phyloP scores from a whole-genome alignment of 1,140 invertebrate species.

The Leptestheria dahalacensis region DNA sequence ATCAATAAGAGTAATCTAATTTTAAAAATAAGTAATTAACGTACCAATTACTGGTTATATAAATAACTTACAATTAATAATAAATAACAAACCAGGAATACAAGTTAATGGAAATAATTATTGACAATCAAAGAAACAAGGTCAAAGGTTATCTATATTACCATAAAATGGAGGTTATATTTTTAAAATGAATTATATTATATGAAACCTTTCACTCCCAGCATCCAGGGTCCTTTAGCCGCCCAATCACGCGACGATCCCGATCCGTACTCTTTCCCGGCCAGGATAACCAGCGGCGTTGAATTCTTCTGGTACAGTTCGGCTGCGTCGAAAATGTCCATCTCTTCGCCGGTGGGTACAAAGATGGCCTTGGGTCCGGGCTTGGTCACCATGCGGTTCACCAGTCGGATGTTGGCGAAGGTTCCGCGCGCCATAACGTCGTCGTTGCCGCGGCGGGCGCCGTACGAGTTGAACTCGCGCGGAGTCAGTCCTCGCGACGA shows the following conservation, averaged over 20 bases:
- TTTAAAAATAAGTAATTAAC: too few relatives aligned
- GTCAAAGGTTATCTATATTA: too few relatives aligned
- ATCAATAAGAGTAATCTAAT: too few relatives aligned
- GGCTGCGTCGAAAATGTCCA: conserved; percentile 95
- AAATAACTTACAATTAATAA: too few relatives aligned
- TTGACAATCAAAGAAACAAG: too few relatives aligned
- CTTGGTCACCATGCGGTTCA: conserved; percentile 77
- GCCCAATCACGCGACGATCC: conserved; percentile 96
- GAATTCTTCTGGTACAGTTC: conserved; percentile 57
- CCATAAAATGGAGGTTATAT: not conserved
- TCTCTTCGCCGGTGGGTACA: conserved; percentile 69
- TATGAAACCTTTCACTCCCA: conserved; percentile 39
- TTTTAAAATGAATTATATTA: not conserved
- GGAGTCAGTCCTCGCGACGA: conserved; percentile 62
- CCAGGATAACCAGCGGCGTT: conserved; percentile 64
- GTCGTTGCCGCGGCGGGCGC: conserved; percentile 89
- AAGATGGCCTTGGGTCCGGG: conserved; percentile 79
- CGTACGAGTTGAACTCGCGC: conserved; percentile 95
- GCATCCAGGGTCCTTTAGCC: conserved; percentile 87
- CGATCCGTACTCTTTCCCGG: conserved; percentile 94
- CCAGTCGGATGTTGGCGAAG: conserved; percentile 92
- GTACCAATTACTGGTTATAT: too few relatives aligned
- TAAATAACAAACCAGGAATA: too few relatives aligned
- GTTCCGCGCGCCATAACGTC: conserved; percentile 92
- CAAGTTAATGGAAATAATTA: too few relatives aligned